phyloP scores from a whole-genome alignment of 1,140 invertebrate species.

The Himalopsyche phryganea region DNA sequence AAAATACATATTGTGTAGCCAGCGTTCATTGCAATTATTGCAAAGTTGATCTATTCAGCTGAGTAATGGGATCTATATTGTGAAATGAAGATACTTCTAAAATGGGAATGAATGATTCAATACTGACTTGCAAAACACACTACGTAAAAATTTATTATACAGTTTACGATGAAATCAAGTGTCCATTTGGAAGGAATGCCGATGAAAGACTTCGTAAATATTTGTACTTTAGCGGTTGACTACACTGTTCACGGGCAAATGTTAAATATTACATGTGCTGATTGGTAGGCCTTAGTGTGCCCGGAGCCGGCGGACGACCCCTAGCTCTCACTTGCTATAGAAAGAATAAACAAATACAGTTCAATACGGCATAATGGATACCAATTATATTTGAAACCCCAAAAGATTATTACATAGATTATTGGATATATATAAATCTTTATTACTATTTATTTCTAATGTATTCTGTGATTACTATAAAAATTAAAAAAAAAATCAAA shows the following conservation, averaged over 20 bases:
- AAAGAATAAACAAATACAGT: constrained; percentile 14
- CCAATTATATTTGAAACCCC: too few species aligned
- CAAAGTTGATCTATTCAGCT: too few species aligned
- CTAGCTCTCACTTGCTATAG: constrained; percentile 30
- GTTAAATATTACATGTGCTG: constrained; percentile 28
- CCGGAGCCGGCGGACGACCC: constrained; percentile 27
- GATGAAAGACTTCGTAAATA: not conserved
- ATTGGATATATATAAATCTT: too few species aligned
- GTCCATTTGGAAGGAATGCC: not conserved
- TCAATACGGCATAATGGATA: too few species aligned
- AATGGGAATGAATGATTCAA: not conserved
- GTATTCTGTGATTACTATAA: too few species aligned
- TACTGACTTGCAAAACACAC: not conserved
- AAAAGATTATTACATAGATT: too few species aligned
- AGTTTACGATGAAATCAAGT: not conserved
- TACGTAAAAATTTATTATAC: not conserved
- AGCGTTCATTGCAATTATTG: too few species aligned
- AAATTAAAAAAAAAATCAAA: too few species aligned
- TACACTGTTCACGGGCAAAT: not conserved
- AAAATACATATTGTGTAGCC: too few species aligned
- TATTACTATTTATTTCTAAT: too few species aligned
- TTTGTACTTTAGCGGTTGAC: not conserved
- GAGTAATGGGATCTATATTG: too few species aligned
- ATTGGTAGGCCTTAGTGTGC: constrained; percentile 21
- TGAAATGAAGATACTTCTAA: too few species aligned